Evolutionary conservation across 2,113 vertebrate species (phyloP).

Genomic region (Piaya cayana): DNA sequence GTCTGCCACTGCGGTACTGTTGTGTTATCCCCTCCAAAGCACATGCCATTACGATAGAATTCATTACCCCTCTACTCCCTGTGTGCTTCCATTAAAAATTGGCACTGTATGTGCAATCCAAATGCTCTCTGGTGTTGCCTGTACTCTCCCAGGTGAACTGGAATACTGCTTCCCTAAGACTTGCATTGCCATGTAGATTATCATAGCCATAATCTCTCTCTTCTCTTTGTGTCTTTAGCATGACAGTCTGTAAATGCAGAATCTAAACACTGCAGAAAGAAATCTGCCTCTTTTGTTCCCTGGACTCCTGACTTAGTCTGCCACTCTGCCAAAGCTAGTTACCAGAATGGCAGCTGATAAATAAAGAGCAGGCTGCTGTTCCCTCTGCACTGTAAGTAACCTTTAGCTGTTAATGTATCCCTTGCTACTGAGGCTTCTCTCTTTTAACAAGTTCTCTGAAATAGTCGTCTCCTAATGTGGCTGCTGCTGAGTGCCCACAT

Average conservation of each 20-base stretch:
- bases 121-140: neutral
- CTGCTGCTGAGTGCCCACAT: neutral
- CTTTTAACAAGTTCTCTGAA: neutral
- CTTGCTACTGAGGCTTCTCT: neutral
- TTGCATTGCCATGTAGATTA: neutral
- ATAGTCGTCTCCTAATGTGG: neutral
- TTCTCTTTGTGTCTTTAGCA: neutral
- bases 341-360: neutral
- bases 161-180: neutral
- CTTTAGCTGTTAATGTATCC: neutral
- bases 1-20: neutral
- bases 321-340: constrained; percentile 2
- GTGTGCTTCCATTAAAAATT: neutral
- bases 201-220: neutral
- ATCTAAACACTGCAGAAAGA: neutral
- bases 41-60: neutral
- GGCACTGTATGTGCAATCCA: neutral
- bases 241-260: neutral
- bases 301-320: neutral
- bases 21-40: neutral
- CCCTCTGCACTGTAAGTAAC: neutral
- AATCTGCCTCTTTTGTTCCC: constrained; percentile 1
- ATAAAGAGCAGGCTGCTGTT: neutral
- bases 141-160: neutral
- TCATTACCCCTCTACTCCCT: neutral